These are phyloP conservation scores for Patella caerulea DNA, from an alignment of 2,888 invertebrate species.

Conservation along the genomic window DNA sequence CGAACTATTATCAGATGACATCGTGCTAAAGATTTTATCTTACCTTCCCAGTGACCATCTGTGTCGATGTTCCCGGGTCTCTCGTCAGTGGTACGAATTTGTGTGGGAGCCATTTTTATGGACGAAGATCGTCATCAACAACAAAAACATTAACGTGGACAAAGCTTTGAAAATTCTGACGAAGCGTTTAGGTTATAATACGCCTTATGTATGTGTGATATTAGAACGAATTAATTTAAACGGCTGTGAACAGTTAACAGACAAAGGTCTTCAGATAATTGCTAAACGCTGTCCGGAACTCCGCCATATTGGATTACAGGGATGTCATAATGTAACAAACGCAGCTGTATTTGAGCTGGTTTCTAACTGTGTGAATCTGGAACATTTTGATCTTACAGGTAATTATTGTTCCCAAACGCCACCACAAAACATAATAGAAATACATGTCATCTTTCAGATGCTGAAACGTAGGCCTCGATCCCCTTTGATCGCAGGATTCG, in stretches of 20 bases:
- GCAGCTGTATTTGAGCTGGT: conserved; percentile 84
- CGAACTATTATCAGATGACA: conserved; percentile 77
- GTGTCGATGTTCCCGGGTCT: conserved; percentile 82
- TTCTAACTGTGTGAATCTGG: conserved; percentile 84
- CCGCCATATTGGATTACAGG: conserved; percentile 84
- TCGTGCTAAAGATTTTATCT: conserved; percentile 80
- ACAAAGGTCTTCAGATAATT: conserved; percentile 83
- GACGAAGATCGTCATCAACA: conserved; percentile 79
- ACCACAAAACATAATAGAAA: no score
- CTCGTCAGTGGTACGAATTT: conserved; percentile 82
- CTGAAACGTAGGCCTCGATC: no score
- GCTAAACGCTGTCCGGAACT: conserved; percentile 86
- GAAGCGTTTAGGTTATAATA: conserved; percentile 78
- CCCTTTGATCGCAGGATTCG: no score
- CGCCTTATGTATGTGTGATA: conserved; percentile 80
- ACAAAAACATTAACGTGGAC: conserved; percentile 78
- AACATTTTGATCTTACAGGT: conserved; percentile 90
- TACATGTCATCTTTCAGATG: no score
- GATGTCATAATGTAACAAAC: conserved; percentile 83
- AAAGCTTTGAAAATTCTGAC: conserved; percentile 76
- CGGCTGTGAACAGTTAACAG: conserved; percentile 82
- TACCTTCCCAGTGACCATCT: conserved; percentile 82
- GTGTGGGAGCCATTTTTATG: conserved; percentile 85
- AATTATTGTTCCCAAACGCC: conserved; percentile 49
- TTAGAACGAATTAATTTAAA: conserved; percentile 80